These are phyloP conservation scores for Ruditapes philippinarum DNA, from an alignment of 1,140 invertebrate genomes.

Conservation along the genomic window DNA sequence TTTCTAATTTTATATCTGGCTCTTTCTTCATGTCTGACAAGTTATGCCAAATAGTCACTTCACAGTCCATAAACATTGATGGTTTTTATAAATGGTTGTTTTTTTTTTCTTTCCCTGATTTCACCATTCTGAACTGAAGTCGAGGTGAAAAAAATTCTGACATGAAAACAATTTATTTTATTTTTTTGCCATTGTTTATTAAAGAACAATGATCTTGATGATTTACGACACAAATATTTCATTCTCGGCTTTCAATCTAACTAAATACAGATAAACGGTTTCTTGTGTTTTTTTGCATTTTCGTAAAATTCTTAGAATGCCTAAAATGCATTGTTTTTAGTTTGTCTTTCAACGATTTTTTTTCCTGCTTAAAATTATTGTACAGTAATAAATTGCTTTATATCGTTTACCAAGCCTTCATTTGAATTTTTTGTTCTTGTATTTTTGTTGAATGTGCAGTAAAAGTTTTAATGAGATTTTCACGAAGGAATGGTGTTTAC, in stretches of 20 bases:
- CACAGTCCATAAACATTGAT: too few species aligned
- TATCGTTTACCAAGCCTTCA: neutral
- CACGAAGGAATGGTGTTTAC: slow-evolving; percentile 7
- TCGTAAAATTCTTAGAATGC: slow-evolving; percentile 19
- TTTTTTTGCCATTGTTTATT: neutral
- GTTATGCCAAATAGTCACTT: too few species aligned
- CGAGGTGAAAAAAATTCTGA: neutral
- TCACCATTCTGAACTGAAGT: neutral
- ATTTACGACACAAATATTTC: neutral
- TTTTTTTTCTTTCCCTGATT: too few species aligned
- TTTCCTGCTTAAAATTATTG: neutral
- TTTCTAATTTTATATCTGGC: too few species aligned
- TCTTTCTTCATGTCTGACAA: too few species aligned
- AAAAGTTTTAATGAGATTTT: slow-evolving; percentile 15
- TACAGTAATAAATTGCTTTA: neutral
- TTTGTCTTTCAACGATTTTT: neutral
- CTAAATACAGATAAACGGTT: neutral
- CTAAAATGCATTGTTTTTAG: neutral
- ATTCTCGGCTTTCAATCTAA: neutral
- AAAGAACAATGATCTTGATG: neutral
- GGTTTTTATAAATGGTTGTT: too few species aligned
- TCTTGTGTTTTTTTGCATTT: neutral
- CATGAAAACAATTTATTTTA: neutral
- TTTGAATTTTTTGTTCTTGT: too few species aligned
- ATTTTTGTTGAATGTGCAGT: slow-evolving; percentile 25